These are phyloP conservation scores for Wasmannia auropunctata DNA, from an alignment of 1,140 invertebrate species.

Conservation along the genomic window DNA sequence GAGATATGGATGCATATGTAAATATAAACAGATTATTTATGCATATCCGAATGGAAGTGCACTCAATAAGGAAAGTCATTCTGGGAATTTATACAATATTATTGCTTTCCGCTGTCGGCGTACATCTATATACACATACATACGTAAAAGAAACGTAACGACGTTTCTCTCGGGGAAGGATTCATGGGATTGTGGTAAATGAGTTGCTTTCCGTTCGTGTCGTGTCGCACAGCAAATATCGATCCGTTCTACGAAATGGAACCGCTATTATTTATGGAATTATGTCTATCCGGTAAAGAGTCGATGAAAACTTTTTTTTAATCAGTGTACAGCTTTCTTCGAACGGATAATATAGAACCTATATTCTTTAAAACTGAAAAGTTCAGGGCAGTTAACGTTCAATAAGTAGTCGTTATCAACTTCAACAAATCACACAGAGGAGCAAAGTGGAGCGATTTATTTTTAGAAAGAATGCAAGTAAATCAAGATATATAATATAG, in stretches of 20 bases:
- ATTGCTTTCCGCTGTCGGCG: slow-evolving; percentile 1
- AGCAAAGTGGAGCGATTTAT: background rate
- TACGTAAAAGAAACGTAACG: background rate
- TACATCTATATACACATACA: too few species aligned
- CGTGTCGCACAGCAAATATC: background rate
- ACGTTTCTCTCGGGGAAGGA: background rate
- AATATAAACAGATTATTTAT: slow-evolving; percentile 44
- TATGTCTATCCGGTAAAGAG: background rate
- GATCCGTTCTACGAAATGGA: slow-evolving; percentile 16
- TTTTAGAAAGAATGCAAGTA: background rate
- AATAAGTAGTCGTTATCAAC: background rate
- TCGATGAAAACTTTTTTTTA: slow-evolving; percentile 50
- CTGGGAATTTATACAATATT: slow-evolving; percentile 18
- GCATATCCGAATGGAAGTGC: background rate
- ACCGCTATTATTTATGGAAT: slow-evolving; percentile 37
- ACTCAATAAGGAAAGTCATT: slow-evolving; percentile 1
- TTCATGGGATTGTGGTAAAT: background rate
- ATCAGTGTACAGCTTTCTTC: background rate
- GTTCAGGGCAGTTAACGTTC: background rate
- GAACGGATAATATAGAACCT: slow-evolving; percentile 2
- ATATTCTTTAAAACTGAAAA: background rate
- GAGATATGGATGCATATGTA: background rate
- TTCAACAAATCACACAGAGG: background rate
- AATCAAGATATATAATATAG: background rate
- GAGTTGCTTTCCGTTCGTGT: background rate